These are phyloP conservation scores for Neostethus bicornis DNA, from an alignment of 2,797 vertebrate species.

Conservation along the genomic window DNA sequence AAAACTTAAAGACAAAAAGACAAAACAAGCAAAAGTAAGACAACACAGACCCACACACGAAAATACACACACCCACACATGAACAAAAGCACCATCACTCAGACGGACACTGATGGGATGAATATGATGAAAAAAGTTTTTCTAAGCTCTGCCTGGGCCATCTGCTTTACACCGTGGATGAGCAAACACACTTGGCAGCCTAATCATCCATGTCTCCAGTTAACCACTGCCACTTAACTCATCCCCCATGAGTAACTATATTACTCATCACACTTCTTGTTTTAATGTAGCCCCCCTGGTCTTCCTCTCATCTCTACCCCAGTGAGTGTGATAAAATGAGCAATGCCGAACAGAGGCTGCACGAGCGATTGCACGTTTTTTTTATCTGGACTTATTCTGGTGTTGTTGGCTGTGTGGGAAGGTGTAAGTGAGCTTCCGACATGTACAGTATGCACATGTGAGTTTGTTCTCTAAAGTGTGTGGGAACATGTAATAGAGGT, in stretches of 20 bases:
- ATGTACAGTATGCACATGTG: constrained; percentile 16
- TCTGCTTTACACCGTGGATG: constrained; percentile 29
- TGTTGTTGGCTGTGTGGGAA: constrained; percentile 38
- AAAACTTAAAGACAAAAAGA: constrained; percentile 45
- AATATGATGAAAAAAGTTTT: constrained; percentile 34
- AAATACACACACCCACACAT: constrained; percentile 35
- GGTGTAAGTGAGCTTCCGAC: constrained; percentile 30
- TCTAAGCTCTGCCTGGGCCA: constrained; percentile 12
- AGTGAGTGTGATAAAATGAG: constrained; percentile 18
- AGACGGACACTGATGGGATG: constrained; percentile 53
- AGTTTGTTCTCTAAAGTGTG: constrained; percentile 21
- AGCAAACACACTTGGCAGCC: constrained; percentile 41
- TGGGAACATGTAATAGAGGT: constrained; percentile 17
- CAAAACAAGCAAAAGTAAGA: constrained; percentile 37
- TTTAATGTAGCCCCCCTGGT: constrained; percentile 30
- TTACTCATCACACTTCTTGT: constrained; percentile 63
- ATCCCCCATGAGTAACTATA: constrained; percentile 50
- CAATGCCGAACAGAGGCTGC: constrained; percentile 24
- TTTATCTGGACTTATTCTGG: constrained; percentile 17
- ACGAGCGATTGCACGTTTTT: neutral
- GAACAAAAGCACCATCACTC: constrained; percentile 19
- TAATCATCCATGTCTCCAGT: constrained; percentile 54
- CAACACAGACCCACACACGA: constrained; percentile 34
- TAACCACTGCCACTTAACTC: constrained; percentile 36
- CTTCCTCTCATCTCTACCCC: neutral